A percentile compares a stretch with the other conserved stretches of the same genome.
phyloP scores from a whole-genome alignment of 2,113 vertebrate species.

The Forbesichthys papilliferus region DNA sequence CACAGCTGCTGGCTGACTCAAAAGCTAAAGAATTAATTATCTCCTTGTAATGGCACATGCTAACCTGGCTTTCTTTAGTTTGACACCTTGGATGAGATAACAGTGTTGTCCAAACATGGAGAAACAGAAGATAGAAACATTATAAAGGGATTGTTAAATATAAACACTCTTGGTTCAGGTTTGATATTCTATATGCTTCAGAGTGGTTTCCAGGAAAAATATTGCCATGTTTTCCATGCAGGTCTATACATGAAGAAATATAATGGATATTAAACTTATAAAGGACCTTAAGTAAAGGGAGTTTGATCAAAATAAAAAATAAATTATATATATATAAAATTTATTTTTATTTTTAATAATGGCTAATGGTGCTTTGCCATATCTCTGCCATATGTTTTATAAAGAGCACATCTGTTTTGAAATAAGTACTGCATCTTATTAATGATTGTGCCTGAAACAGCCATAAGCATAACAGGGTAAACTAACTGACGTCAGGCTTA shows the following conservation, averaged over 20 bases:
- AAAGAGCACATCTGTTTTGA: slow-evolving; percentile 28
- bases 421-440: slow-evolving; percentile 9
- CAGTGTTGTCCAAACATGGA: slow-evolving; percentile 31
- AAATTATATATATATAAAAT: background rate
- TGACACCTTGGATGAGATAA: slow-evolving; percentile 53
- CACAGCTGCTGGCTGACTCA: slow-evolving; percentile 56
- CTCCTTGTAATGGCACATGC: slow-evolving; percentile 51
- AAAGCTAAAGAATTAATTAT: slow-evolving; percentile 45
- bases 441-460: slow-evolving; percentile 16
- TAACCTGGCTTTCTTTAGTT: slow-evolving; percentile 59
- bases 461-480: slow-evolving; percentile 24
- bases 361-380: slow-evolving; percentile 45
- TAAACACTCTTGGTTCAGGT: slow-evolving; percentile 44
- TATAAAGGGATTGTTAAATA: slow-evolving; percentile 64
- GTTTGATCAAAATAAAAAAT: slow-evolving; percentile 18
- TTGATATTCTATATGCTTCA: slow-evolving; percentile 46
- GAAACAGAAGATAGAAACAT: slow-evolving; percentile 48
- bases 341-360: no score
- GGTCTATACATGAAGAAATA: slow-evolving; percentile 45
- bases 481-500: slow-evolving; percentile 5
- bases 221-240: slow-evolving; percentile 48
- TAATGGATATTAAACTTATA: background rate
- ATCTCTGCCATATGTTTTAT: slow-evolving; percentile 51
- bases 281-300: slow-evolving; percentile 31
- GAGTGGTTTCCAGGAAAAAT: slow-evolving; percentile 53